Base-by-base conservation (phyloP, 2,113 vertebrate species). In the Cyanistes caeruleus region DNA sequence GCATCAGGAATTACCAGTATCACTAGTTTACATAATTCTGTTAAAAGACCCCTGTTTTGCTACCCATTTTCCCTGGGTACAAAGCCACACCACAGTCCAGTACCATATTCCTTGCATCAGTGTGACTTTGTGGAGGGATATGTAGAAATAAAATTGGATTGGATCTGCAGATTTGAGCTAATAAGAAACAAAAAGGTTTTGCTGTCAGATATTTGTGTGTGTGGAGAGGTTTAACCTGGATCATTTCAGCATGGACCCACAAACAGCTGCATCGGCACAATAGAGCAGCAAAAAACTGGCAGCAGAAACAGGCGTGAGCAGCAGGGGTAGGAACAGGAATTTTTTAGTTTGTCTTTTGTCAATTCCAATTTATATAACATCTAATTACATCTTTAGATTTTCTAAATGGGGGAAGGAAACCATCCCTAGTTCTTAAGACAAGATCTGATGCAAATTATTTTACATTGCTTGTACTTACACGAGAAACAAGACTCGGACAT, bases 291-390 rank as follows among this genome's bases (percentile, higher is more conserved):
- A 60, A 43, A 64, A 76, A 48, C 41, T 62, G 49, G 44, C 49
- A 74, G 37, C 23, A 82, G 60, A 48, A 91, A 67, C 43, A 81
- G 39, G 21, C 53, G 2, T 1, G 2, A 84, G 53, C 55, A 83
- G 59, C 53, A 90, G 37, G 67, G 27, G 13, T 76, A 46, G 62
- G 70, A 94, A 56, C 2, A 3, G 62, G 65, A 82, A 88, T 90
- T 88, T 87, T 90, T 83, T 76, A n/a, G 56, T 81, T 91, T 93
- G 60, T 63, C 60, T 87, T 68, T 33, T 69, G 79, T 85, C 70
- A 83, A 58, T 53, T 90, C 14, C 63, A 93, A 69, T 83, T 92
- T 89, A 95, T 89, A 67, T 80, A 88, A 79, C 41, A 46, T 53
- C 49, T 93, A 60, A 75, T 90, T 65, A 56, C 53, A 68, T 41